Conservation (phyloP, 2,797 vertebrate species). For the Erithacus rubecula region DNA sequence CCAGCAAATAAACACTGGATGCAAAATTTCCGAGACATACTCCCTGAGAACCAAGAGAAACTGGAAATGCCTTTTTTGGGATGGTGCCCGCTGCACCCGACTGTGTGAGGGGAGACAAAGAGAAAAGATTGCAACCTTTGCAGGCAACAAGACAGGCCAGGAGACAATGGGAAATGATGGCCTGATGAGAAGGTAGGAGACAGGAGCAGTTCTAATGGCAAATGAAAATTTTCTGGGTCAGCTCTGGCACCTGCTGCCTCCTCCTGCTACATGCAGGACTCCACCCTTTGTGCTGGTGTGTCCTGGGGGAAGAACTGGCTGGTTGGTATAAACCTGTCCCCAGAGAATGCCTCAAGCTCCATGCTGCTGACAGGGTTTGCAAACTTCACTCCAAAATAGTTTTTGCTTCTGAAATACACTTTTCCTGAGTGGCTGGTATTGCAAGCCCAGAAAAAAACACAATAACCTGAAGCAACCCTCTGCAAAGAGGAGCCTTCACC, state of each 20-base stretch:
- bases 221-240: neutral
- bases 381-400: neutral
- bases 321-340: neutral
- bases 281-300: neutral
- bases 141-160: rapidly evolving
- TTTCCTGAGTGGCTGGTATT: neutral
- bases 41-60: neutral
- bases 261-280: neutral
- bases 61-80: neutral
- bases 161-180: neutral
- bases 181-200: neutral
- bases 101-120: neutral
- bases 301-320: neutral
- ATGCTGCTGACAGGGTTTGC: rapidly evolving
- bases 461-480: neutral
- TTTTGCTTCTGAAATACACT: neutral
- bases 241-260: neutral
- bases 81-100: rapidly evolving
- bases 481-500: rapidly evolving
- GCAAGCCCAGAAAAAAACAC: neutral
- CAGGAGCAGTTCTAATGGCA: neutral
- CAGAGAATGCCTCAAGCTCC: neutral
- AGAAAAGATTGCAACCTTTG: neutral
- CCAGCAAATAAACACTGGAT: neutral
- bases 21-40: neutral